Conservation (phyloP, 2,888 invertebrate genomes). For the Siphonodentalium dalli region DNA sequence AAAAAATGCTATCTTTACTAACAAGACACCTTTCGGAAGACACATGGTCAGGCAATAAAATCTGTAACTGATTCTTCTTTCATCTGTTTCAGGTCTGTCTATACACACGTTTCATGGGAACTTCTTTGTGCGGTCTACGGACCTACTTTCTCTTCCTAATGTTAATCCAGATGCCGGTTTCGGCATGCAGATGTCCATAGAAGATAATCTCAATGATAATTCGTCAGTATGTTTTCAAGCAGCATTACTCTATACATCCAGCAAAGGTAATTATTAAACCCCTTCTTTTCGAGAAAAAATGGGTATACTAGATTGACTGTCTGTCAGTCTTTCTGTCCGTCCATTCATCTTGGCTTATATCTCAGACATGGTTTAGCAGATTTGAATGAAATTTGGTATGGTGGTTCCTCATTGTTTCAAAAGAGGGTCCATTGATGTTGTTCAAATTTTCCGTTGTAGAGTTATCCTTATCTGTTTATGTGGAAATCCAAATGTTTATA, state of each 20-base stretch:
- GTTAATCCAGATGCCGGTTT: slow-evolving; percentile 98
- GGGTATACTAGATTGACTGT: too few relatives aligned
- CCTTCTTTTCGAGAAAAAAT: background rate
- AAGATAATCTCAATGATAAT: slow-evolving; percentile 73
- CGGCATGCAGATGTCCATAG: slow-evolving; percentile 96
- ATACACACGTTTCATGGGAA: slow-evolving; percentile 99
- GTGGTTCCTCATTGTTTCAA: too few relatives aligned
- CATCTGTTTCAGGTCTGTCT: slow-evolving; percentile 75
- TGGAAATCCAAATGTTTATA: too few relatives aligned
- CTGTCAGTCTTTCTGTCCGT: too few relatives aligned
- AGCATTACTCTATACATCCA: slow-evolving; percentile 93
- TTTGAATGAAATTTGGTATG: too few relatives aligned
- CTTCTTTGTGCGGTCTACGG: slow-evolving; percentile 98
- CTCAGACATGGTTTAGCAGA: background rate
- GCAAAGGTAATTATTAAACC: slow-evolving; percentile 73
- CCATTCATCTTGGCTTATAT: too few relatives aligned
- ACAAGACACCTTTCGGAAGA: too few relatives aligned
- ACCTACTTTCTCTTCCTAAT: slow-evolving; percentile 93
- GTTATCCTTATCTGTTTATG: too few relatives aligned
- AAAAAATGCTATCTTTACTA: too few relatives aligned
- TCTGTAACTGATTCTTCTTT: background rate
- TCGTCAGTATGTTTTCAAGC: slow-evolving; percentile 90
- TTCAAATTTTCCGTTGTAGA: too few relatives aligned
- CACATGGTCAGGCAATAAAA: too few relatives aligned
- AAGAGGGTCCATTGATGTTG: too few relatives aligned